phyloP scores from a whole-genome alignment of 1,140 invertebrate genomes.

The Bombus impatiens region DNA sequence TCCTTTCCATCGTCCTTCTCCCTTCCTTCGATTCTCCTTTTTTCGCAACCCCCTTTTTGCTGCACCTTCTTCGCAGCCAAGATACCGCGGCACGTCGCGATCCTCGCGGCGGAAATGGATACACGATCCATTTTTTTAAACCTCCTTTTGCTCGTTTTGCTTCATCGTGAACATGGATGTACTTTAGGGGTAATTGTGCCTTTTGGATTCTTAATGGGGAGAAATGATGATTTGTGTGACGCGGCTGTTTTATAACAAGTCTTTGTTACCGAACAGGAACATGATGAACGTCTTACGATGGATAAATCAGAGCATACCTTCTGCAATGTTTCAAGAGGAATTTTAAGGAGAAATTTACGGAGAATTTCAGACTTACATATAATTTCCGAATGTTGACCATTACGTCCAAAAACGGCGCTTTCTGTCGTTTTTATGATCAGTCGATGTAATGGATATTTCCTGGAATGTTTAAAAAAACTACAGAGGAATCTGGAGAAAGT shows the following conservation, averaged over 20 bases:
- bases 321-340: too few relatives aligned
- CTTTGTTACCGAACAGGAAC: not conserved
- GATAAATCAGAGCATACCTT: too few relatives aligned
- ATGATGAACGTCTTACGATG: too few relatives aligned
- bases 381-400: not conserved
- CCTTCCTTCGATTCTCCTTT: not conserved
- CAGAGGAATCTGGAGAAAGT: too few relatives aligned
- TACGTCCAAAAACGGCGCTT: not conserved
- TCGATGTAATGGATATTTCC: too few relatives aligned
- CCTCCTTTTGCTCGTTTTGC: not conserved
- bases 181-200: not conserved
- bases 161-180: too few relatives aligned
- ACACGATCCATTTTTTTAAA: not conserved
- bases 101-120: conserved; percentile 20
- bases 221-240: too few relatives aligned
- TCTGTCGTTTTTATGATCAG: too few relatives aligned
- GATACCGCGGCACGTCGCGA: not conserved
- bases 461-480: too few relatives aligned
- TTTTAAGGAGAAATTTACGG: not conserved
- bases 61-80: not conserved
- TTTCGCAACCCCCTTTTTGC: conserved; percentile 9
- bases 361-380: not conserved
- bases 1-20: conserved; percentile 1
- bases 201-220: too few relatives aligned
- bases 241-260: not conserved